phyloP scores from a whole-genome alignment of 92 coral and sea anemone species.

The Porites lobata region DNA sequence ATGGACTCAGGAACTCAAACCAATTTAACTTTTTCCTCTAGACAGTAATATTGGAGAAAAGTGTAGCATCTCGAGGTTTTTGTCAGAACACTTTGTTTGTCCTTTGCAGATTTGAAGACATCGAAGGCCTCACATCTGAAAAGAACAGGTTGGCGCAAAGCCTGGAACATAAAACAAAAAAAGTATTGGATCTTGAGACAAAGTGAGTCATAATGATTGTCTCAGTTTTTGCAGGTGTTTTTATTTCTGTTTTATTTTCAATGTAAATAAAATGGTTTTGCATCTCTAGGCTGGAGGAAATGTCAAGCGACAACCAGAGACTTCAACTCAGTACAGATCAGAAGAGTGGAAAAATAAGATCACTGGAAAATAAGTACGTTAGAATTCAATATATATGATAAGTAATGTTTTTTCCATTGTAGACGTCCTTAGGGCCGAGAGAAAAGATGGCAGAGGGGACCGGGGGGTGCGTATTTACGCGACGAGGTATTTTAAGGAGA shows the following conservation, averaged over 20 bases:
- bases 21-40: no score
- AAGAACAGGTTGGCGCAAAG: slow-evolving; percentile 83
- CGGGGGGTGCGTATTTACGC: no score
- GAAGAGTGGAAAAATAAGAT: slow-evolving; percentile 79
- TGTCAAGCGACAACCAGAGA: slow-evolving; percentile 79
- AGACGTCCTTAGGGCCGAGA: no score
- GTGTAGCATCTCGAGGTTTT: background rate
- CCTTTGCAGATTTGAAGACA: slow-evolving; percentile 78
- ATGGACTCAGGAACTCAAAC: no score
- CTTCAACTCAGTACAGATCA: slow-evolving; percentile 69
- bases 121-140: slow-evolving; percentile 76
- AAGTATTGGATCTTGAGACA: slow-evolving; percentile 82
- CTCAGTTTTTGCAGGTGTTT: background rate
- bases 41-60: no score
- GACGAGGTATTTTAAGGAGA: no score
- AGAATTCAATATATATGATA: background rate
- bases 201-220: slow-evolving; percentile 55
- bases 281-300: slow-evolving; percentile 80
- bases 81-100: no score
- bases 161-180: slow-evolving; percentile 86
- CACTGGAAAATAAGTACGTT: slow-evolving; percentile 85
- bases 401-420: background rate
- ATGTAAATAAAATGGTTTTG: background rate
- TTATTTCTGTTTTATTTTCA: background rate
- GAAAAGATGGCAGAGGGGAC: no score